Percentiles rank a stretch among this genome's conserved stretches.
These are phyloP conservation scores for Dryocosmus kuriphilus DNA, from an alignment of 2,888 invertebrate genomes.

Conservation along the genomic window DNA sequence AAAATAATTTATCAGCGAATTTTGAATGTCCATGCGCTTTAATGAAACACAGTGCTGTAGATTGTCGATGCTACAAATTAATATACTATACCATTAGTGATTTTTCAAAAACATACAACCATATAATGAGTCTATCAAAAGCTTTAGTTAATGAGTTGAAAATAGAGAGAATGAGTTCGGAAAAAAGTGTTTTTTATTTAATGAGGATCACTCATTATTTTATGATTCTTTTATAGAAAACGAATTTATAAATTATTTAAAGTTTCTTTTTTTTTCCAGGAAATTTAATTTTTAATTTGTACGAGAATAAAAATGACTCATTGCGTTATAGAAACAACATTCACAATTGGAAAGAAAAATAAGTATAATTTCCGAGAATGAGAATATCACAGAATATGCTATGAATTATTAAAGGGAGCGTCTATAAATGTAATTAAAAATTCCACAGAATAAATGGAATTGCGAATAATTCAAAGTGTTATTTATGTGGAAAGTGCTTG, in stretches of 20 bases:
- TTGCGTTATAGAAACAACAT: too few species aligned
- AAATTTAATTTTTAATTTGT: neutral
- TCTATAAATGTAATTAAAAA: slow-evolving; percentile 21
- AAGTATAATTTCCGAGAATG: neutral
- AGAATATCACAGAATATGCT: neutral
- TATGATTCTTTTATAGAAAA: too few species aligned
- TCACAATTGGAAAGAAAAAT: too few species aligned
- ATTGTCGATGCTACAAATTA: neutral
- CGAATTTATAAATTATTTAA: neutral
- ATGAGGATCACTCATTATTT: neutral
- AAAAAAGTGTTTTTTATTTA: neutral
- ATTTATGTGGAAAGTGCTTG: neutral
- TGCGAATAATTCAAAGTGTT: slow-evolving; percentile 1
- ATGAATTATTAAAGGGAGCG: neutral
- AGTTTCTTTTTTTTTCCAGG: neutral
- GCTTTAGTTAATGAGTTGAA: neutral
- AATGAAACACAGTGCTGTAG: neutral
- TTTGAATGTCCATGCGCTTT: neutral
- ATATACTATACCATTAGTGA: neutral
- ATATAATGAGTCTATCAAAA: slow-evolving; percentile 2
- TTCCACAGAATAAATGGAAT: slow-evolving; percentile 6
- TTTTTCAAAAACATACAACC: neutral
- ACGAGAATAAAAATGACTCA: too few species aligned
- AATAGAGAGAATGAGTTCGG: slow-evolving; percentile 11
- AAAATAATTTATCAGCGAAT: neutral